Conservation (phyloP, 2,797 vertebrate genomes). For the Enteromius anoplus region DNA sequence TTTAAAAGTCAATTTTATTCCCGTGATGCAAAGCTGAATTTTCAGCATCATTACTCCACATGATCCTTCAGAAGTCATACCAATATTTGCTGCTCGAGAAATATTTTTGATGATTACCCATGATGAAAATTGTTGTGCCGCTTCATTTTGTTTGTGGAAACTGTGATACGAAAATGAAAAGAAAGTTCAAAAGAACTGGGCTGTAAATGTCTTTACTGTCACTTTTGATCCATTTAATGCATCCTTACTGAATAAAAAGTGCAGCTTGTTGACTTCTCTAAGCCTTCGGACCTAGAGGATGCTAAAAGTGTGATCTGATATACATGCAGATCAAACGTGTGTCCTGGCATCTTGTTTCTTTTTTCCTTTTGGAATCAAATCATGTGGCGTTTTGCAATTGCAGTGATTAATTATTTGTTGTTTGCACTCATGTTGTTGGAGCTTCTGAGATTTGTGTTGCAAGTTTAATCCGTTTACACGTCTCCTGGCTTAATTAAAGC, state of each 20-base stretch:
- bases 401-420: conserved; percentile 12
- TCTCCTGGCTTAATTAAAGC: neutral
- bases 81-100: neutral
- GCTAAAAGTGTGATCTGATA: neutral
- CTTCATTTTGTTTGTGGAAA: neutral
- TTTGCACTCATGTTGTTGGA: neutral
- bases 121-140: neutral
- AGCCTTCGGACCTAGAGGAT: neutral
- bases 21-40: neutral
- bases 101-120: neutral
- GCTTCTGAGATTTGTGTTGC: neutral
- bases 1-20: too few species aligned
- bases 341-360: neutral
- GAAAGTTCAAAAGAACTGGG: neutral
- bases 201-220: neutral
- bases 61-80: neutral
- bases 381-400: conserved; percentile 16
- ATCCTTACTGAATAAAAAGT: neutral
- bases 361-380: neutral
- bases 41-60: neutral
- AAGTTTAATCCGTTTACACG: neutral
- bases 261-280: neutral
- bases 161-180: neutral
- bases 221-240: neutral
- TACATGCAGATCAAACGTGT: neutral